Conservation (phyloP, 2,888 invertebrate genomes). For the Amorpha juglandis region DNA sequence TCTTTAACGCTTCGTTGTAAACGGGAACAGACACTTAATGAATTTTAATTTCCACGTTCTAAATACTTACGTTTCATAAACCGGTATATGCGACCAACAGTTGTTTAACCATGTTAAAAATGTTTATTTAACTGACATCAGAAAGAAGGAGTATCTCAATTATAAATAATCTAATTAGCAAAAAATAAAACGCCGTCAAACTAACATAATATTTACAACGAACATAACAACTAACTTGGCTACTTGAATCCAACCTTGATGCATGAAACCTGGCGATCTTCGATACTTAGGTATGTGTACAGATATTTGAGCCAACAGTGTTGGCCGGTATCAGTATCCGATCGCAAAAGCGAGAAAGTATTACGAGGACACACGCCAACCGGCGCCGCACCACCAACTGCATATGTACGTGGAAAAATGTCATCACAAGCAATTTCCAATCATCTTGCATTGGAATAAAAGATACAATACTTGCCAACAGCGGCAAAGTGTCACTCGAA, state of each 20-base stretch:
- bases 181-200: no score
- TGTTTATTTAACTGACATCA: no score
- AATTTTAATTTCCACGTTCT: background rate
- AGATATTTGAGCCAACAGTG: conserved; percentile 21
- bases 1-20: conserved; percentile 4
- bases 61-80: background rate
- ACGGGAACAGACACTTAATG: background rate
- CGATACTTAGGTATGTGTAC: background rate
- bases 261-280: conserved; percentile 1
- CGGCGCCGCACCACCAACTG: conserved; percentile 1
- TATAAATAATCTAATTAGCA: no score
- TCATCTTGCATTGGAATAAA: background rate
- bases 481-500: background rate
- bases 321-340: conserved; percentile 29
- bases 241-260: background rate
- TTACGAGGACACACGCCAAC: conserved; percentile 33
- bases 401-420: background rate
- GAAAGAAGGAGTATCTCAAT: no score
- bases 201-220: no score
- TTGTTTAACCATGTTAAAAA: no score
- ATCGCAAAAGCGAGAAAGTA: conserved; percentile 32
- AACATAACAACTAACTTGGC: background rate
- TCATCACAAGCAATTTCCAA: conserved; percentile 1
- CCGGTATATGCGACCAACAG: no score
- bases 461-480: background rate